Conservation (phyloP, 2,888 invertebrate species). For the Mythimna ferrago region DNA sequence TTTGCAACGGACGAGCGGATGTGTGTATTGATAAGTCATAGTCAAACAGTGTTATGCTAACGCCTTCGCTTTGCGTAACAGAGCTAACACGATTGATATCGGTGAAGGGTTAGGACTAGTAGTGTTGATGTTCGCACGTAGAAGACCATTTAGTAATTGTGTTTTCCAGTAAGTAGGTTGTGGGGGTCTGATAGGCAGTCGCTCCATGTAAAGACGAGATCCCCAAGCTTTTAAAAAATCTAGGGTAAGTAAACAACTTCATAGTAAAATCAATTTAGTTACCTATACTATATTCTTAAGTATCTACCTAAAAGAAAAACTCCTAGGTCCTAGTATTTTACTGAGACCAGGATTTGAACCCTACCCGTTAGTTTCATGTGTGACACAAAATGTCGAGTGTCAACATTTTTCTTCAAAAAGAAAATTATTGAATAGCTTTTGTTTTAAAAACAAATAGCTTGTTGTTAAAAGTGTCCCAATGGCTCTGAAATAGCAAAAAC, state of each 20-base stretch:
- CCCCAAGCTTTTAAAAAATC: no score
- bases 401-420: neutral
- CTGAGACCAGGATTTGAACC: neutral
- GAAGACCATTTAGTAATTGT: no score
- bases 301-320: no score
- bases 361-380: neutral
- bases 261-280: no score
- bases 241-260: no score
- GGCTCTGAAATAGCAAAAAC: neutral
- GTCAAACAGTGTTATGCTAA: constrained; percentile 17
- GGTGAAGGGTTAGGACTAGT: neutral
- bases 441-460: neutral
- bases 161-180: no score
- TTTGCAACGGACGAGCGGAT: constrained; percentile 47
- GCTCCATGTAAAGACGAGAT: no score
- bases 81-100: neutral
- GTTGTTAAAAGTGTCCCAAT: constrained; percentile 1
- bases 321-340: neutral
- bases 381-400: neutral
- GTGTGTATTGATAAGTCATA: constrained; percentile 32
- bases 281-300: no score
- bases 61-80: neutral
- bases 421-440: neutral
- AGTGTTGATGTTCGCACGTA: no score
- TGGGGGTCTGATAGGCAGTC: no score